A percentile compares a stretch with the other conserved stretches of the same genome.
phyloP scores from a whole-genome alignment of 2,113 vertebrate genomes.

The Ammodytes dubius region DNA sequence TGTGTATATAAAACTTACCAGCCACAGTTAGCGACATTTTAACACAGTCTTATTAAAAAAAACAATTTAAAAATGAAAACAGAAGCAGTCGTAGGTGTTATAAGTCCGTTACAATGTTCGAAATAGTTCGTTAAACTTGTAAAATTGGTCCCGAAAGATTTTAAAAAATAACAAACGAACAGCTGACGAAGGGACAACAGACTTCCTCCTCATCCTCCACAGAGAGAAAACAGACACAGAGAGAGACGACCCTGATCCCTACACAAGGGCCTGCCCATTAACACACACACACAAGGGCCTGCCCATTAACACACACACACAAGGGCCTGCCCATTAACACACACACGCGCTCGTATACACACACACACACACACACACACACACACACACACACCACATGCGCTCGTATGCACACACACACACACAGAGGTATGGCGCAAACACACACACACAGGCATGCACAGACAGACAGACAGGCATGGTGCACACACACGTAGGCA shows the following conservation, averaged over 20 bases:
- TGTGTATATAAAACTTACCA: constrained; percentile 60
- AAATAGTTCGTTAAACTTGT: not conserved
- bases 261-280: constrained; percentile 39
- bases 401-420: not conserved
- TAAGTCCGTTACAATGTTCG: too few species aligned
- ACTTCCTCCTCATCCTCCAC: constrained; percentile 59
- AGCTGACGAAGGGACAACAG: constrained; percentile 47
- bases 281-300: constrained; percentile 6
- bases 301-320: constrained; percentile 40
- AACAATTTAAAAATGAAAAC: accelerated
- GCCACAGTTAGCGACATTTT: constrained; percentile 72
- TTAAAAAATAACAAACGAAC: not conserved
- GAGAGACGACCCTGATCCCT: constrained; percentile 22
- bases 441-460: not conserved
- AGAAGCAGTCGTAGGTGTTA: not conserved
- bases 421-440: not conserved
- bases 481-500: too few species aligned
- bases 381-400: constrained; percentile 22
- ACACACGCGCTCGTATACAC: not conserved
- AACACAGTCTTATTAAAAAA: not conserved
- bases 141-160: constrained; percentile 40
- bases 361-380: constrained; percentile 12
- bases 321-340: constrained; percentile 33
- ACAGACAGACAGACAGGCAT: too few species aligned
- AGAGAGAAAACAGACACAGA: constrained; percentile 35